Evolutionary conservation across 2,113 vertebrate genomes (phyloP), one percentile per base, ranked within the genome.

Genomic region (Hiodon tergisus): DNA sequence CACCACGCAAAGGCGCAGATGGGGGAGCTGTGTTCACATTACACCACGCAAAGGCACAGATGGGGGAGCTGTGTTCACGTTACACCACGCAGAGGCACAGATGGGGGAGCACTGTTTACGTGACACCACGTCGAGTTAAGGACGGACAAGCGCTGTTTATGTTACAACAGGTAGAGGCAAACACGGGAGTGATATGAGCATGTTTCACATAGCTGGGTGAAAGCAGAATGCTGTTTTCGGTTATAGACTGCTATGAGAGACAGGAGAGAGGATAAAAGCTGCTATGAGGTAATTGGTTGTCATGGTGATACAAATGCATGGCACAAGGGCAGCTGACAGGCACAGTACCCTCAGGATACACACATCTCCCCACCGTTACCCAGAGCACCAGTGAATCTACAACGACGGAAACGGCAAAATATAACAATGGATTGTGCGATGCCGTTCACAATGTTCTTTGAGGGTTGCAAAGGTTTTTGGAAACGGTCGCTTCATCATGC

Each of bases 1-100:
- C 63, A 66, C 31, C 6, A 7, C 10, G 7, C 2, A 11, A 1
- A 31, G n/a, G n/a, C 14, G 82, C 10, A 86, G 2, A 87, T 81
- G 65, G 73, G 13, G 72, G 72, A 54, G 52, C 8, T 55, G 62
- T 53, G 0, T 48, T 17, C 31, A 66, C 48, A 46, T 7, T 66
- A 66, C 16, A 66, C 17, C 17, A 2, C 3, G 17, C 63, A 10
- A 9, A 66, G n/a, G n/a, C n/a, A n/a, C 17, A 66, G 17, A 66
- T n/a, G 11, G 63, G 31, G 63, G 63, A 66, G 13, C 7, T 4
- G 46, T 66, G 3, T 17, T 63, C 61, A 63, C 9, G 5, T 63
- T 63, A 63, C 16, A 63, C 16, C 8, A n/a, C 16, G 14, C n/a
- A n/a, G n/a, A n/a, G 61, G 8, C 5, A 61, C 13, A 63, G 61